Base-by-base conservation (phyloP, 2,888 invertebrate genomes). In the Drosophila merina region DNA sequence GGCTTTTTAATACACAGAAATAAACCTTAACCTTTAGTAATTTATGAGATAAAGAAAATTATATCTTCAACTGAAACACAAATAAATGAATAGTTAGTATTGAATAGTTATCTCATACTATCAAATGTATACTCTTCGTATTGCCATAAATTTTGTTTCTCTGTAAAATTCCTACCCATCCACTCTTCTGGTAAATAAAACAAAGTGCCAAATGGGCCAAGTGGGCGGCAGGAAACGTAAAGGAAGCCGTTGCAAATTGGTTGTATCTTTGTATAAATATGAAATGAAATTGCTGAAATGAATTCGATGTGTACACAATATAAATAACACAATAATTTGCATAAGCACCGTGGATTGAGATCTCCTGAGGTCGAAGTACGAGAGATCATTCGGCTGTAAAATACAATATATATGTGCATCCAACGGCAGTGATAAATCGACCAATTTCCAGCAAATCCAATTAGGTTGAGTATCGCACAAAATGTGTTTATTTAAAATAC, bases 171-270 rank as follows among this genome's bases (percentile, higher is more conserved):
- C 33, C 25, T 12, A 12, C 10, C 67, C 54, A 67, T 57, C 50
- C 74, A 63, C 72, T 81, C 68, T 71, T 56, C 72, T 76, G 85
- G 79, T 62, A 81, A 82, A 86, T 75, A 80, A 81, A 77, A 69
- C 84, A 83, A 59, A 62, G 47, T 47, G 66, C 57, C 70, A 67
- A 54, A 38, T 4, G 44, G 36, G 36, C 36, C 36, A n/a, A 36
- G 44, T 25, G 44, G 44, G 33, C 30, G 64, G 51, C 30, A 30
- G 54, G 56, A 48, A 56, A 56, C 33, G 62, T 20, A 50, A 47
- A 52, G 47, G 57, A 67, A 25, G 51, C 12, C 8, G 42, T 47
- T 60, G 67, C 58, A 69, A 57, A 66, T 73, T 73, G 57, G 44
- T 44, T 57, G 45, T 52, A 38, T 62, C 25, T 49, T 20, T 56